Percentiles rank a stretch among this genome's conserved stretches.
These are phyloP conservation scores for Stegostoma tigrinum DNA, from an alignment of 2,113 vertebrate genomes.

Conservation along the genomic window DNA sequence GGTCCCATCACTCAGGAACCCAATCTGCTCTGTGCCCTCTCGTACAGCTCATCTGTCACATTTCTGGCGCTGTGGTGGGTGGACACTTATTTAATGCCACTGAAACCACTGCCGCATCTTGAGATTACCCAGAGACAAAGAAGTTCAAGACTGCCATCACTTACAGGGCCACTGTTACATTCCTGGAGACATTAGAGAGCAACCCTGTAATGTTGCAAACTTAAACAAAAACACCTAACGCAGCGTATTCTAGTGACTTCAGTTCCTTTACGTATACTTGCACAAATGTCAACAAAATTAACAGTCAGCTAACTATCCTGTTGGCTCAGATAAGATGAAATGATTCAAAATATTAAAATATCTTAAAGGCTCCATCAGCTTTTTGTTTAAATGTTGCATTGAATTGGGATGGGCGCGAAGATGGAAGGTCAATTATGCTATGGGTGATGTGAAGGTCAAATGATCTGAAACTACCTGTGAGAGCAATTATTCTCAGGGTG, in stretches of 20 bases:
- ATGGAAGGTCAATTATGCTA: neutral
- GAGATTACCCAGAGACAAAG: too few species aligned
- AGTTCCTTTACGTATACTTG: neutral
- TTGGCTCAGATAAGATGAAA: neutral
- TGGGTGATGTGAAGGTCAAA: neutral
- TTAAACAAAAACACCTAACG: neutral
- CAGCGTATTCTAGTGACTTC: neutral
- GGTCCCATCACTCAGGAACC: too few species aligned
- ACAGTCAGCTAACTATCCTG: neutral
- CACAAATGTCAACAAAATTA: neutral
- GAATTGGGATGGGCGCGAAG: neutral
- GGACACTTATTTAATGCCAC: too few species aligned
- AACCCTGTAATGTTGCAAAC: neutral
- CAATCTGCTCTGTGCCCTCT: too few species aligned
- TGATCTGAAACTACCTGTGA: neutral
- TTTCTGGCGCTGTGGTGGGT: too few species aligned
- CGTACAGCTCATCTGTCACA: too few species aligned
- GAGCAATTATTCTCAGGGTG: neutral
- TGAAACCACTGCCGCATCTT: too few species aligned
- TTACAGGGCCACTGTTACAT: neutral
- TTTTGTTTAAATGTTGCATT: neutral
- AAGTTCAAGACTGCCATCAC: too few species aligned
- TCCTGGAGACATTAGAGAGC: neutral
- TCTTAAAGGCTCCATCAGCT: neutral
- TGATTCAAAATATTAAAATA: neutral